A percentile compares a stretch with the other conserved stretches of the same genome.
Conservation (phyloP, 2,797 vertebrate genomes). For the Salarias fasciatus region DNA sequence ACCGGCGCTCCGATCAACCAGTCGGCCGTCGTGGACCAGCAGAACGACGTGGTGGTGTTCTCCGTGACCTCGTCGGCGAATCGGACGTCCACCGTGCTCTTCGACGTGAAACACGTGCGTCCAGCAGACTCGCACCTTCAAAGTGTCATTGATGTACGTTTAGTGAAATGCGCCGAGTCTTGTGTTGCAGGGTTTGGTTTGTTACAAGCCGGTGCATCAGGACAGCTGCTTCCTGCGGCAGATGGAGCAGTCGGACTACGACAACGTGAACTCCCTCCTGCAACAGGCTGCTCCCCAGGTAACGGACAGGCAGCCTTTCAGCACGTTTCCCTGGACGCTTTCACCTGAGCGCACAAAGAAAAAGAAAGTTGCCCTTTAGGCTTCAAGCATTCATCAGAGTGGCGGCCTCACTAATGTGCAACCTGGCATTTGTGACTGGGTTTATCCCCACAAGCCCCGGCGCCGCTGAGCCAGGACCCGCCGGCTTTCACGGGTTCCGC, state of each 20-base stretch:
- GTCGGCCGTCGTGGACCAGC: slow-evolving; percentile 86
- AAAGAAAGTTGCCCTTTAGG: slow-evolving; percentile 45
- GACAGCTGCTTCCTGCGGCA: slow-evolving; percentile 87
- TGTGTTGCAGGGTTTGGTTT: slow-evolving; percentile 87
- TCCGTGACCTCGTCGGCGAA: slow-evolving; percentile 83
- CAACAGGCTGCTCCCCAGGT: slow-evolving; percentile 79
- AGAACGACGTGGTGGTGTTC: slow-evolving; percentile 86
- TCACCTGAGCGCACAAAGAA: not conserved
- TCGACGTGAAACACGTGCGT: slow-evolving; percentile 88
- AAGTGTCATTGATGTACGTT: too few relatives aligned
- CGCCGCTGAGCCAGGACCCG: slow-evolving; percentile 33
- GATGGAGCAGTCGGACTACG: slow-evolving; percentile 88
- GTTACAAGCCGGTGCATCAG: slow-evolving; percentile 87
- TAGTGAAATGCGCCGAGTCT: not conserved
- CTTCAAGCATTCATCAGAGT: slow-evolving; percentile 15
- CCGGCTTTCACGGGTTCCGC: slow-evolving; percentile 44
- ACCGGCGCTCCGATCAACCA: slow-evolving; percentile 84
- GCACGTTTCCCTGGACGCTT: not conserved
- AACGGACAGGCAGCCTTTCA: slow-evolving; percentile 24
- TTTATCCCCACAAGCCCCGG: too few relatives aligned
- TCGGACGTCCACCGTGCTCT: slow-evolving; percentile 85
- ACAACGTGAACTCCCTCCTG: slow-evolving; percentile 82
- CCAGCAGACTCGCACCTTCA: too few relatives aligned
- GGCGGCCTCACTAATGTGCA: slow-evolving; percentile 35
- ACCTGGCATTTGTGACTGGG: slow-evolving; percentile 50